Conservation (phyloP, 2,888 invertebrate species). For the Vanessa cardui region DNA sequence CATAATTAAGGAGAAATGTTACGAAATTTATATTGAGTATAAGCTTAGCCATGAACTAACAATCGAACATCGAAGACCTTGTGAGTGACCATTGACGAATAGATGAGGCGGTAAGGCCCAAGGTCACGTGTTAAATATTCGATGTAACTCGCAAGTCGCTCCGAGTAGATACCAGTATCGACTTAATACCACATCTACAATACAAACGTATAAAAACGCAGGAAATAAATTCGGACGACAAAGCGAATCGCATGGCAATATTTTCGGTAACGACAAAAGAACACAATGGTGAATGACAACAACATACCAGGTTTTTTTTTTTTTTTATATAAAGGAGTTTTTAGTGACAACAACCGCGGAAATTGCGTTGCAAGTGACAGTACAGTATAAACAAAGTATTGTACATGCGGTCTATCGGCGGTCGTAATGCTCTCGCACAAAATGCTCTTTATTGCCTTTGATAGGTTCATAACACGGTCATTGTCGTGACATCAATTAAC, state of each 20-base stretch:
- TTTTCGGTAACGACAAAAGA: conserved; percentile 24
- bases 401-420: conserved; percentile 33
- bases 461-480: conserved; percentile 58
- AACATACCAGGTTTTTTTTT: conserved; percentile 23
- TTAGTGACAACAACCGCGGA: conserved; percentile 26
- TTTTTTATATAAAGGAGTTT: conserved; percentile 16
- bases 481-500: conserved; percentile 63
- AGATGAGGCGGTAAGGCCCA: conserved; percentile 60
- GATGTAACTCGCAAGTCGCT: background rate
- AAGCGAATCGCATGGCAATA: conserved; percentile 24
- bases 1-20: conserved; percentile 36
- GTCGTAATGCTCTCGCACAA: conserved; percentile 39
- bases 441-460: conserved; percentile 51
- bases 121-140: conserved; percentile 14
- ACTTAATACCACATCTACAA: conserved; percentile 8
- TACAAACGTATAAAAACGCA: conserved; percentile 21
- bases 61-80: conserved; percentile 64
- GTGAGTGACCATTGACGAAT: conserved; percentile 49
- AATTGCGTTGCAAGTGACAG: conserved; percentile 35
- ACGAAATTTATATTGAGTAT: conserved; percentile 42
- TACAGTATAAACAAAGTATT: conserved; percentile 25
- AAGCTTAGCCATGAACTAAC: conserved; percentile 55
- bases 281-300: conserved; percentile 27
- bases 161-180: background rate
- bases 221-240: conserved; percentile 30